Evolutionary conservation across 2,888 invertebrate genomes (phyloP), one percentile per base, ranked within the genome.

Genomic region (Caenorhabditis sulstoni): DNA sequence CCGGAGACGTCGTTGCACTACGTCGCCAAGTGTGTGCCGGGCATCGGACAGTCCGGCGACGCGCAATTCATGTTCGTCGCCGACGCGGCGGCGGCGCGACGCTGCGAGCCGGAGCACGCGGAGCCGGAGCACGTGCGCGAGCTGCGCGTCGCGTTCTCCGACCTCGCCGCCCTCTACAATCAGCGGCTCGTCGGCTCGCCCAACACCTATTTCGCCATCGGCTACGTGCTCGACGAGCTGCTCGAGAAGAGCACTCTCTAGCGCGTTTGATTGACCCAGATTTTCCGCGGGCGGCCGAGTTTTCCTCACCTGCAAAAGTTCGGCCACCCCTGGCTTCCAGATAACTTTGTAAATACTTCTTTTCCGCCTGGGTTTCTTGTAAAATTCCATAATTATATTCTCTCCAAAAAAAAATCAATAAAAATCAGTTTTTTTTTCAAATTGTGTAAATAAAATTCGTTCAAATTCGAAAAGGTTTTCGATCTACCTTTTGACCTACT

Each of bases 11-110:
- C 47, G 2, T 64, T 62, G 44, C 41, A 23, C 0, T 37, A 67
- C 3, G 29, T 41, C 20, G 49, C 47, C 0, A 41, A 73, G 16
- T 64, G 64, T 16, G 35, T 73, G 20, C 75, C 80, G 0, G 80
- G 80, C 50, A 76, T 80, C 61, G 70, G 75, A 16, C 80, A 80
- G 29, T 75, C 75, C 12, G 80, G 80, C n/a, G 75, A 80, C 52
- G 44, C 29, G 14, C 80, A 80, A 22, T 44, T 23, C 29, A 52
- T 71, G 3, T 80, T 39, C 49, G 18, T 55, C 1, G 66, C 41
- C 3, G 75, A 75, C 23, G 57, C 75, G 0, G 52, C 55, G 16
- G 53, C 62, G 4, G 65, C 80, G 8, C 35, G 39, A n/a, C 5
- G 18, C 9, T 70, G 62, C 18, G 67, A 57, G 23, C 58, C 64